These are phyloP conservation scores for Pollenia griseotomentosa DNA, from an alignment of 2,888 invertebrate species.

Conservation along the genomic window DNA sequence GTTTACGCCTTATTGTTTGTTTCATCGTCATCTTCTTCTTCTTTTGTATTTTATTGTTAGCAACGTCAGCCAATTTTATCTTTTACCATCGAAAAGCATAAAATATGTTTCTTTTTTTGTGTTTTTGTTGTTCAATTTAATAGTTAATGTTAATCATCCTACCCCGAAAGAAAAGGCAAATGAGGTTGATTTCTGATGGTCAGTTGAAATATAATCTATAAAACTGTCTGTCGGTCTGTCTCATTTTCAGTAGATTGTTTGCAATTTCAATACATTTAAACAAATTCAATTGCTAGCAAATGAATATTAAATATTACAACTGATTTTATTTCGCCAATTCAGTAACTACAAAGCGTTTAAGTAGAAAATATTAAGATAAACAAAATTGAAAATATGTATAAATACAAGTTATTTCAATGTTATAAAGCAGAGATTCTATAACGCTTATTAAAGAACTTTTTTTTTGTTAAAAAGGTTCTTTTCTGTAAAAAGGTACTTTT, in stretches of 20 bases:
- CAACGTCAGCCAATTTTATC: conserved; percentile 73
- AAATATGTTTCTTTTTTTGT: conserved; percentile 54
- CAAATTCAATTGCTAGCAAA: conserved; percentile 58
- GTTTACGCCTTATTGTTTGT: conserved; percentile 72
- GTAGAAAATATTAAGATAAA: conserved; percentile 82
- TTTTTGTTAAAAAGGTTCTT: too few relatives aligned
- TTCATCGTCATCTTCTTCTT: conserved; percentile 11
- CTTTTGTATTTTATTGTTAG: conserved; percentile 62
- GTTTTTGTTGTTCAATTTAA: conserved; percentile 37
- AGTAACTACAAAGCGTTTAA: conserved; percentile 76
- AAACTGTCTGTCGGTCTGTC: conserved; percentile 75
- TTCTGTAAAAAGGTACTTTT: too few relatives aligned
- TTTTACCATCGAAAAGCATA: conserved; percentile 59
- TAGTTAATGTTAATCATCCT: conserved; percentile 40
- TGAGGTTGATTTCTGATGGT: conserved; percentile 66
- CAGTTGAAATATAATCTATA: conserved; percentile 82
- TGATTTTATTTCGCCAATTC: conserved; percentile 72
- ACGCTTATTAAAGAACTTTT: neutral
- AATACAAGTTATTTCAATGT: conserved; percentile 24
- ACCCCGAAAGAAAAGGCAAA: neutral
- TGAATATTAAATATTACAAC: conserved; percentile 60
- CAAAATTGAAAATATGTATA: conserved; percentile 74
- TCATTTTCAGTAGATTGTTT: conserved; percentile 77
- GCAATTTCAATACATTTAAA: conserved; percentile 60
- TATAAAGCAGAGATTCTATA: neutral